Base-by-base conservation (phyloP, 2,113 vertebrate species). In the Ramphastos sulfuratus region DNA sequence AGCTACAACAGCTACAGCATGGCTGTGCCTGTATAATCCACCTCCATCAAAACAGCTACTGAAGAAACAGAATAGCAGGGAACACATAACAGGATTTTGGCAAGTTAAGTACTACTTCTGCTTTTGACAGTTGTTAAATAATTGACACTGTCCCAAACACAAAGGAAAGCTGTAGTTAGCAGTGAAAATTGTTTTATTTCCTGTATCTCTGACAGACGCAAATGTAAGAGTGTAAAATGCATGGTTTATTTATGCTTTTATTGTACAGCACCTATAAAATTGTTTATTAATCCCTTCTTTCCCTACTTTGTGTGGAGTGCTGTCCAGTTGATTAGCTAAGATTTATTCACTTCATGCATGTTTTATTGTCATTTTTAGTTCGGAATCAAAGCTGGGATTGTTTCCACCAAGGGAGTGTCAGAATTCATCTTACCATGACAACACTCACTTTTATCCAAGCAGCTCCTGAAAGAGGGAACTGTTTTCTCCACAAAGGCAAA, bases 361-460 rank as follows among this genome's bases (percentile, higher is more conserved):
- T 77, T 93, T 77, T 56, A 44, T 76, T 92, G 30, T 59, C 70
- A 63, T 71, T 92, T 93, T 92, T 73, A 63, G 46, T 56, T 82
- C 63, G 69, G 46, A 87, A 59, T 70, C 67, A 87, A 91, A 92
- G 55, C 44, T 73, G 50, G n/a, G 91, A 76, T 80, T 61, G 33
- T 85, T 82, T 79, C 44, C 59, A 91, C 39, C 48, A 59, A 73
- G 91, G 28, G n/a, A 66, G 3, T 76, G 65, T 50, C 83, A 83
- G 63, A 75, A 94, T 82, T 70, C 67, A 74, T 85, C 71, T 82
- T 82, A 82, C 71, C 80, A 39, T 93, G 87, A 88, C 88, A 85
- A 82, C 44, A 74, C 24, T 50, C 2, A 2, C 56, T 64, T 87
- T 88, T 85, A 87, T 82, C 42, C 44, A 73, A 85, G 56, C 33